Evolutionary conservation across 2,797 vertebrate genomes (phyloP).

Genomic region (Microctenopoma stevenorrisi): DNA sequence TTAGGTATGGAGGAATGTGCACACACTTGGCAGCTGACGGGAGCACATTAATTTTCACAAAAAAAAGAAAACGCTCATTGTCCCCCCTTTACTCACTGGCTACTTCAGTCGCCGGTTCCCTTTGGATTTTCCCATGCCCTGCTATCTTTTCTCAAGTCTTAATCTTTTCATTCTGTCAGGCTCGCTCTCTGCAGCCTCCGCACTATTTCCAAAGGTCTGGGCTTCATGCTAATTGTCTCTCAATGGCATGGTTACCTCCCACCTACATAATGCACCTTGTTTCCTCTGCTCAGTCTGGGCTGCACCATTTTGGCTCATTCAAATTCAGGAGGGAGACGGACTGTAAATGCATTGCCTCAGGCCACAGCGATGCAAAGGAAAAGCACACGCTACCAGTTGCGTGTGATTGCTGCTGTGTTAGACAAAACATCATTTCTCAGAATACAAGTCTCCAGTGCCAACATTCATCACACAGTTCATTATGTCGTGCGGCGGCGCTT

Average conservation of each 20-base stretch:
- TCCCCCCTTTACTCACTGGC: constrained; percentile 72
- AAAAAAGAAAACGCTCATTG: constrained; percentile 73
- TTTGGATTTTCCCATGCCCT: constrained; percentile 86
- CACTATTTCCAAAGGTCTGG: constrained; percentile 81
- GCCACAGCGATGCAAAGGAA: constrained; percentile 41
- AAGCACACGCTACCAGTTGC: constrained; percentile 33
- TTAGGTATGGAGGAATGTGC: constrained; percentile 71
- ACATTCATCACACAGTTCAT: constrained; percentile 37
- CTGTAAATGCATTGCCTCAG: constrained; percentile 61
- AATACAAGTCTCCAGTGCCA: constrained; percentile 13
- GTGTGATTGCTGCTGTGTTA: constrained; percentile 49
- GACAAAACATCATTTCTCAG: constrained; percentile 38
- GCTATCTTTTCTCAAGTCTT: constrained; percentile 84
- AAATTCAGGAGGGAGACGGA: constrained; percentile 66
- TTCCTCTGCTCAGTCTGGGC: constrained; percentile 69
- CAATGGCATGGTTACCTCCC: constrained; percentile 85
- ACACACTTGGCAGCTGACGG: constrained; percentile 76
- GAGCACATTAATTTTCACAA: constrained; percentile 78
- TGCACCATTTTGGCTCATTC: constrained; percentile 67
- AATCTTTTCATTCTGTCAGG: constrained; percentile 85
- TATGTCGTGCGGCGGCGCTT: constrained; percentile 25
- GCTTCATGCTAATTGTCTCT: constrained; percentile 87
- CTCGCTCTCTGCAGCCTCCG: constrained; percentile 73
- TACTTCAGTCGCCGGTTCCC: constrained; percentile 69
- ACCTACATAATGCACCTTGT: constrained; percentile 86